phyloP scores from a whole-genome alignment of 2,888 invertebrate genomes.

The Xanthorhoe designata region DNA sequence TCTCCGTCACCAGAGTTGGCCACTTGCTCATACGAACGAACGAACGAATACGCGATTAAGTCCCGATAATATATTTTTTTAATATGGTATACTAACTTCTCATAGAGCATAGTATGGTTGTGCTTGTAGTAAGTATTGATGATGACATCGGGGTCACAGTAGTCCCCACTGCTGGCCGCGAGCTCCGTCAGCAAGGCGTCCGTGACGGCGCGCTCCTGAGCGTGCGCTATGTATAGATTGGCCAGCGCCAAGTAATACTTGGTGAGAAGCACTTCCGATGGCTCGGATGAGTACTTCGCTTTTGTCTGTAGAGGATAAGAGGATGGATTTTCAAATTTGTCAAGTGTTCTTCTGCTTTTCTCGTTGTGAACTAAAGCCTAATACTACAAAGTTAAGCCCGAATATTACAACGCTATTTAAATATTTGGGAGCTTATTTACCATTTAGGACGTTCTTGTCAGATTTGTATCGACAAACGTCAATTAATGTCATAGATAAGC shows the following conservation, averaged over 20 bases:
- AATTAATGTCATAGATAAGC: too few species aligned
- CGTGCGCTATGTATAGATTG: slow-evolving; percentile 14
- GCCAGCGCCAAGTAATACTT: background rate
- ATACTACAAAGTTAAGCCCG: too few species aligned
- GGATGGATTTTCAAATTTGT: background rate
- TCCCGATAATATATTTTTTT: too few species aligned
- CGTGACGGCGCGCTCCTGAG: background rate
- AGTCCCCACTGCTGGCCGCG: slow-evolving; percentile 29
- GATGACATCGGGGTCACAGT: slow-evolving; percentile 60
- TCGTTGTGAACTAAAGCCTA: too few species aligned
- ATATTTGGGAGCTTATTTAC: too few species aligned
- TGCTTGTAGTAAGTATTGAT: slow-evolving; percentile 61
- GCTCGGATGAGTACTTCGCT: background rate
- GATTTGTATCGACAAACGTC: too few species aligned
- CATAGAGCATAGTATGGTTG: slow-evolving; percentile 72
- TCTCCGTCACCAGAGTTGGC: too few species aligned
- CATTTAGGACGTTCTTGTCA: too few species aligned
- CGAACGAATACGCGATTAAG: too few species aligned
- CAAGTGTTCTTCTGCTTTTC: too few species aligned
- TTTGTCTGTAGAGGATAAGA: slow-evolving; percentile 40
- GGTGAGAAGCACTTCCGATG: background rate
- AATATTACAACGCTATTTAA: too few species aligned
- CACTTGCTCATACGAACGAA: too few species aligned
- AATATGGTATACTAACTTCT: slow-evolving; percentile 65
- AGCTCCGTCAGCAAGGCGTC: slow-evolving; percentile 8